Conservation (phyloP, 2,113 vertebrate species). For the Halcyon malimbica region DNA sequence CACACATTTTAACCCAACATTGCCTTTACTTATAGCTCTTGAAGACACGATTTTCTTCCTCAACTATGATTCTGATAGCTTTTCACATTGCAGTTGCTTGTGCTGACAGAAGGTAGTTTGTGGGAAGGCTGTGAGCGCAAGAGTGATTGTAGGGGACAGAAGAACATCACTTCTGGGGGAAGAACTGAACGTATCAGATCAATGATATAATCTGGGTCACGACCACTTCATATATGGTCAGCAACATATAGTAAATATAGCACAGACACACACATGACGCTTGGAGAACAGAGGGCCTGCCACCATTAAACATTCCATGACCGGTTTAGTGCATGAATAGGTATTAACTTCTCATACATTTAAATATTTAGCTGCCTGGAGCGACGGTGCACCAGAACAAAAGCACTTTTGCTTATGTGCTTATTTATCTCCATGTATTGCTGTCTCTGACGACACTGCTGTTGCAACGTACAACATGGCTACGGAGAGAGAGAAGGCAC, state of each 20-base stretch:
- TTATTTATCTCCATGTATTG: background rate
- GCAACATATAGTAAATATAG: background rate
- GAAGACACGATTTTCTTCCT: background rate
- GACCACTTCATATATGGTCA: background rate
- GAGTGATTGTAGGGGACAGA: background rate
- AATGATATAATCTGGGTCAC: background rate
- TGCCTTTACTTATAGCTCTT: background rate
- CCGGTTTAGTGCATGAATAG: background rate
- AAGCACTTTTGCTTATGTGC: background rate
- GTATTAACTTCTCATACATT: background rate
- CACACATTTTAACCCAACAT: background rate
- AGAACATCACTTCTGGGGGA: background rate
- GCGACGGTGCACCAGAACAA: background rate
- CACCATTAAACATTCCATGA: background rate
- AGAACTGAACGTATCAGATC: background rate
- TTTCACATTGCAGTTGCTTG: background rate
- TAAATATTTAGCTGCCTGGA: background rate
- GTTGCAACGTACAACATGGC: background rate
- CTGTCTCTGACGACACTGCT: fast-evolving
- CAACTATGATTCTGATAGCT: background rate
- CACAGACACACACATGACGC: too few relatives aligned
- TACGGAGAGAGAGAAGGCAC: background rate
- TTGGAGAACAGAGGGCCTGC: background rate
- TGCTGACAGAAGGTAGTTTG: background rate
- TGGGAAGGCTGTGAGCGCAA: background rate